Percentiles rank a stretch among this genome's conserved stretches.
Evolutionary conservation across 2,888 invertebrate genomes (phyloP).

Genomic region (Pachycephus smyrnensis): DNA sequence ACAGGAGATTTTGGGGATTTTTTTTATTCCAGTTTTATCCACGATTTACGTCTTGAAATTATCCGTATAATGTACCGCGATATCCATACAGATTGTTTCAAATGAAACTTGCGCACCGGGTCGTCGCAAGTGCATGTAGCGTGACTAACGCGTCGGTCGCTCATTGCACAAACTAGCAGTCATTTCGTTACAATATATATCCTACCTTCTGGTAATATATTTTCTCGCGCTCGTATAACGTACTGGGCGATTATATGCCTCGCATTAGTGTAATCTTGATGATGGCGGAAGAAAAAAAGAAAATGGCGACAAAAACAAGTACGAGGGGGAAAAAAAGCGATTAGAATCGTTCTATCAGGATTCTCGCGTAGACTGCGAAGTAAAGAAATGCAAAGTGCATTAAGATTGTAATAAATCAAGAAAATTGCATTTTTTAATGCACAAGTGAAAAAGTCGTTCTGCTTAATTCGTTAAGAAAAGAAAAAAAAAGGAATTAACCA

Average conservation of each 20-base stretch:
- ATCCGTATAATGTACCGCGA: neutral
- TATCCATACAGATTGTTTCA: neutral
- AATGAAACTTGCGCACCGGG: neutral
- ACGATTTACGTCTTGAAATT: neutral
- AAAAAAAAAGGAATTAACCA: neutral
- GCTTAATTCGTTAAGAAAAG: neutral
- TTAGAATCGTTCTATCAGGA: neutral
- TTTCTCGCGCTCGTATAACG: neutral
- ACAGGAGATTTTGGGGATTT: neutral
- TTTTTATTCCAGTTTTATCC: neutral
- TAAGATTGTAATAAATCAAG: neutral
- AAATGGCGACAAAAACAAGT: neutral
- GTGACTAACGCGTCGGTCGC: neutral
- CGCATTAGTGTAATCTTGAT: neutral
- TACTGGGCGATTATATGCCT: neutral
- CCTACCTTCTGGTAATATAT: constrained; percentile 5
- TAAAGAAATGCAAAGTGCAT: neutral
- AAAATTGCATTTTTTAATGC: neutral
- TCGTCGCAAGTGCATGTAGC: neutral
- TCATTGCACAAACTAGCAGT: neutral
- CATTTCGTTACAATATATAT: neutral
- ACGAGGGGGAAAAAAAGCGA: neutral
- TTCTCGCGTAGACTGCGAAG: neutral
- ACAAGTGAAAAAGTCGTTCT: neutral
- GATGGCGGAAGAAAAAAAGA: neutral